Evolutionary conservation across 2,888 invertebrate species (phyloP).

Genomic region (Biston stratarius): DNA sequence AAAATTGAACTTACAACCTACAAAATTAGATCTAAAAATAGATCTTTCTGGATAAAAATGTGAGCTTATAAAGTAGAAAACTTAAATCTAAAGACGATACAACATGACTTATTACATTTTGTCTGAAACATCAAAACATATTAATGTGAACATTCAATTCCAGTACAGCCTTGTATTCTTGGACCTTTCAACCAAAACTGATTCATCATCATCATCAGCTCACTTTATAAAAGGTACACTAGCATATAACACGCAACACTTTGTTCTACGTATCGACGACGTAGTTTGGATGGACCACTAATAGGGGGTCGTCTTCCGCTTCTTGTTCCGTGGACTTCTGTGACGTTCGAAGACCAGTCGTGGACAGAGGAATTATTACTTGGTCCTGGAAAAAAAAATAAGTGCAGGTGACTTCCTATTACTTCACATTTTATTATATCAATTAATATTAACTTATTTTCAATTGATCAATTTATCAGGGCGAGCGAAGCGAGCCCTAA

Average conservation of each 20-base stretch:
- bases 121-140: no score
- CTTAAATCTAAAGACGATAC: neutral
- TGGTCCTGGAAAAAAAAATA: conserved; percentile 88
- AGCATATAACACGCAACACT: neutral
- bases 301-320: conserved; percentile 91
- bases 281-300: conserved; percentile 99
- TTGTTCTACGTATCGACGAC: conserved; percentile 87
- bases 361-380: conserved; percentile 92
- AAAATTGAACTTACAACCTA: conserved; percentile 44
- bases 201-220: no score
- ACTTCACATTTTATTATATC: no score
- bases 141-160: no score
- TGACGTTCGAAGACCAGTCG: conserved; percentile 82
- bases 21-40: conserved; percentile 36
- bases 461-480: no score
- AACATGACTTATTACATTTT: no score
- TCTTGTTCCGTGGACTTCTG: conserved; percentile 85
- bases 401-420: no score
- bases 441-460: no score
- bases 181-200: no score
- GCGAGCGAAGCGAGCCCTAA: no score
- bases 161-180: no score
- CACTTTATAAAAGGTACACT: neutral
- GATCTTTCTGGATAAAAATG: conserved; percentile 5
- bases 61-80: neutral